phyloP scores from a whole-genome alignment of 1,140 invertebrate genomes.

The Drosophila tani region DNA sequence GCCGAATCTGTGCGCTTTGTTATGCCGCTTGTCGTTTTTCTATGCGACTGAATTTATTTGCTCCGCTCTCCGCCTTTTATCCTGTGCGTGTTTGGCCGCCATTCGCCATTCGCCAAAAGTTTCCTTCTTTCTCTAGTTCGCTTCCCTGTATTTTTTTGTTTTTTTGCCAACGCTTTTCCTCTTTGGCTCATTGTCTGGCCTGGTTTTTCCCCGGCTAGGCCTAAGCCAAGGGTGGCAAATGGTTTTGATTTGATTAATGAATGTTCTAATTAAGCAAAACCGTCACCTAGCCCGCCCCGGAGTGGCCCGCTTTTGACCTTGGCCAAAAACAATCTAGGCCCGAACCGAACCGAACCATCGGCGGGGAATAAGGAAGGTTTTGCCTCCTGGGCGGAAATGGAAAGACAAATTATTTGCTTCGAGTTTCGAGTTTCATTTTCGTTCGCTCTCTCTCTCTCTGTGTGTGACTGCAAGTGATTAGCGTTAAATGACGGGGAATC shows the following conservation, averaged over 20 bases:
- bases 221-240: slow-evolving; percentile 78
- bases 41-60: slow-evolving; percentile 82
- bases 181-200: slow-evolving; percentile 30
- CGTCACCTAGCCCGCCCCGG: slow-evolving; percentile 74
- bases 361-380: slow-evolving; percentile 24
- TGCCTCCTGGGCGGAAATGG: slow-evolving; percentile 52
- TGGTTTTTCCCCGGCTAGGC: slow-evolving; percentile 38
- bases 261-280: slow-evolving; percentile 85
- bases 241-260: slow-evolving; percentile 85
- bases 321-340: slow-evolving; percentile 69
- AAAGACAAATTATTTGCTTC: slow-evolving; percentile 80
- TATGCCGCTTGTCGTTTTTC: slow-evolving; percentile 82
- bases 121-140: slow-evolving; percentile 48
- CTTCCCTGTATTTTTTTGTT: slow-evolving; percentile 9
- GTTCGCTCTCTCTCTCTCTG: slow-evolving; percentile 13
- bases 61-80: slow-evolving; percentile 27
- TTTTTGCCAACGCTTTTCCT: slow-evolving; percentile 20
- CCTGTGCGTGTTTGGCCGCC: slow-evolving; percentile 74
- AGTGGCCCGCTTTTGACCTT: slow-evolving; percentile 70
- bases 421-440: slow-evolving; percentile 38
- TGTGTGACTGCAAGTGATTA: slow-evolving; percentile 82
- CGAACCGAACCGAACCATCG: neutral
- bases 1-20: slow-evolving; percentile 76
- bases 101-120: slow-evolving; percentile 79
- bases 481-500: slow-evolving; percentile 68